Base-by-base conservation (phyloP, 2,113 vertebrate species). In the Oostethus manadensis region DNA sequence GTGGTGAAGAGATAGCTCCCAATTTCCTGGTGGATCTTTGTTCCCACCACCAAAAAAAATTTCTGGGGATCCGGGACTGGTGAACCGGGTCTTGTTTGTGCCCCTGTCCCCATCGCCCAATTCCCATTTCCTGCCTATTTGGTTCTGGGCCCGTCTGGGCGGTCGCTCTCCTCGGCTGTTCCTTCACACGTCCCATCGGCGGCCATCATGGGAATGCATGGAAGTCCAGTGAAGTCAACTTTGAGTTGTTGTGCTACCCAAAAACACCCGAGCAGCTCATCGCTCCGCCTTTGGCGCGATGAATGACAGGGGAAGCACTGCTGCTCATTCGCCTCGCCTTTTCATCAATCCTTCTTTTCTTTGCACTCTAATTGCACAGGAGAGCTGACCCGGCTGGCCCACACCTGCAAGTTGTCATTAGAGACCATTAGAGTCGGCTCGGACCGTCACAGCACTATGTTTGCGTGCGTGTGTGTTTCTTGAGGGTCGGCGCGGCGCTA, bases 401-500 rank as follows among this genome's bases (percentile, higher is more conserved):
- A 89, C 88, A 90, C 89, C 88, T 90, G 89, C 83, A 76, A 71
- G 82, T 60, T 72, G 85, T 83, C 76, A 88, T 89, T 88, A 88
- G 73, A 80, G 77, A 80, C 77, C 50, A 63, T 61, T 74, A 81
- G 33, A 58, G 86, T 88, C 87, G 77, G 54, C 82, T 59, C 46
- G 66, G 23, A 51, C 53, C 62, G 66, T 72, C 68, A 49, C 53
- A 66, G 64, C 74, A 81, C 58, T 49, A 42, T 33, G 59, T 65
- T 48, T 66, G 62, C 63, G 67, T 66, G 62, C 59, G 58, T 47
- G 73, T 48, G 60, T 45, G 55, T 50, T 51, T 76, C 64, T 57
- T 55, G 23, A 63, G 59, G 73, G 61, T 82, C 74, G 62, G n/a
- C 63, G 63, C 61, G 60, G 64, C 71, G 60, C 73, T 87, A 87